phyloP scores from a whole-genome alignment of 2,888 invertebrate species.

The Tricholauxania praeusta region DNA sequence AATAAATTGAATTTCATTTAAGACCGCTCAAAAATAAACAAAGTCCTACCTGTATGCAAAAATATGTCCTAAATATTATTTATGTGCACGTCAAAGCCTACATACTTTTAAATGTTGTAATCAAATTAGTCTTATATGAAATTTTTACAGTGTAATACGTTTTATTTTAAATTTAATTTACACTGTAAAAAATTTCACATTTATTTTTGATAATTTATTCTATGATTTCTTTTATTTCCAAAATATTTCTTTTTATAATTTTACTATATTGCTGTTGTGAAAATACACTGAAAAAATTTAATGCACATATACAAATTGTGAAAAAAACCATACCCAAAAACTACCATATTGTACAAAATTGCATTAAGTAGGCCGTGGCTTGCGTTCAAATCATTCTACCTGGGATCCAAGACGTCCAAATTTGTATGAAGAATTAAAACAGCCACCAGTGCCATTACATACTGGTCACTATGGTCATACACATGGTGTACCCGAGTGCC shows the following conservation, averaged over 20 bases:
- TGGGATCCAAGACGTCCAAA: constrained; percentile 92
- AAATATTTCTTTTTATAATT: constrained; percentile 5
- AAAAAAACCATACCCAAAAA: neutral
- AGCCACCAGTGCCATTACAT: constrained; percentile 72
- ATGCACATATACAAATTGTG: constrained; percentile 20
- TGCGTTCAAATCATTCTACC: constrained; percentile 76
- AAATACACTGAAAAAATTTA: constrained; percentile 32
- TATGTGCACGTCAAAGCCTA: constrained; percentile 1
- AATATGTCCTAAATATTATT: too few species aligned
- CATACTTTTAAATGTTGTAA: constrained; percentile 59
- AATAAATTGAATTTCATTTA: too few species aligned
- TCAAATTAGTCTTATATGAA: constrained; percentile 54
- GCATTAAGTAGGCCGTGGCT: constrained; percentile 61
- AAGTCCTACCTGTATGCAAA: too few species aligned
- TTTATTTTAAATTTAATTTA: neutral
- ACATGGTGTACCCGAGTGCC: constrained; percentile 64
- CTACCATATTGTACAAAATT: neutral
- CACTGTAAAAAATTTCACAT: constrained; percentile 18
- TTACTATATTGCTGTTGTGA: constrained; percentile 1
- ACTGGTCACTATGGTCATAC: constrained; percentile 61
- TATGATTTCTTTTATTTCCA: neutral
- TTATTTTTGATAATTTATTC: neutral
- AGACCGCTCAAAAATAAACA: too few species aligned
- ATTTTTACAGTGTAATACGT: constrained; percentile 10
- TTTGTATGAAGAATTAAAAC: constrained; percentile 85